These are phyloP conservation scores for Atherinosoma microstoma DNA, from an alignment of 2,797 vertebrate species.

Conservation along the genomic window DNA sequence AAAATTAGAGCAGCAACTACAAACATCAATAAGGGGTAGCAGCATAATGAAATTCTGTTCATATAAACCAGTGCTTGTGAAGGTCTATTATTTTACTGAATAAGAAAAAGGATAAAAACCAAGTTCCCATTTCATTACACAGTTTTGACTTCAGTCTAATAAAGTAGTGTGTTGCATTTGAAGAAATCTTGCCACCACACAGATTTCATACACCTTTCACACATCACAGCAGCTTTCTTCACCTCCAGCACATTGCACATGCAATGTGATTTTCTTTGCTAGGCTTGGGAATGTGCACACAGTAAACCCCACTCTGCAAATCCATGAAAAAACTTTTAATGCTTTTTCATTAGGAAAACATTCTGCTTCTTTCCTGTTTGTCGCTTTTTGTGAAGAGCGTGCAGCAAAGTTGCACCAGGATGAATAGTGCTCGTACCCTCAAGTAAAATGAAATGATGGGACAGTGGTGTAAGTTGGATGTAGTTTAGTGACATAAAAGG, in stretches of 20 bases:
- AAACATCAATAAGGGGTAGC: neutral
- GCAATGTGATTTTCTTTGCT: slow-evolving; percentile 32
- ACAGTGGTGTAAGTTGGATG: slow-evolving; percentile 48
- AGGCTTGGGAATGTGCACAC: slow-evolving; percentile 33
- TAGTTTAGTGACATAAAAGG: slow-evolving; percentile 65
- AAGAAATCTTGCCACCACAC: slow-evolving; percentile 43
- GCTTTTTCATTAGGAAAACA: slow-evolving; percentile 43
- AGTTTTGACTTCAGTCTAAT: neutral
- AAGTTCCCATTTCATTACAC: neutral
- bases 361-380: slow-evolving; percentile 41
- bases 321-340: slow-evolving; percentile 25
- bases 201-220: slow-evolving; percentile 41
- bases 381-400: slow-evolving; percentile 24
- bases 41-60: neutral
- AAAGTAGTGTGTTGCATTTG: slow-evolving; percentile 39
- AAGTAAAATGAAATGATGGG: slow-evolving; percentile 53
- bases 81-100: neutral
- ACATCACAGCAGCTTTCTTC: slow-evolving; percentile 35
- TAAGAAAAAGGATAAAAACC: neutral
- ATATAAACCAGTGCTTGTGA: neutral
- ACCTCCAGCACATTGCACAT: slow-evolving; percentile 32
- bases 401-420: slow-evolving; percentile 35
- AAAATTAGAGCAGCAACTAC: no score
- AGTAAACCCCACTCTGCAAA: slow-evolving; percentile 30
- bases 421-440: slow-evolving; percentile 41